Evolutionary conservation across 2,888 invertebrate genomes (phyloP).

Genomic region (Sinhomidia bicolor): DNA sequence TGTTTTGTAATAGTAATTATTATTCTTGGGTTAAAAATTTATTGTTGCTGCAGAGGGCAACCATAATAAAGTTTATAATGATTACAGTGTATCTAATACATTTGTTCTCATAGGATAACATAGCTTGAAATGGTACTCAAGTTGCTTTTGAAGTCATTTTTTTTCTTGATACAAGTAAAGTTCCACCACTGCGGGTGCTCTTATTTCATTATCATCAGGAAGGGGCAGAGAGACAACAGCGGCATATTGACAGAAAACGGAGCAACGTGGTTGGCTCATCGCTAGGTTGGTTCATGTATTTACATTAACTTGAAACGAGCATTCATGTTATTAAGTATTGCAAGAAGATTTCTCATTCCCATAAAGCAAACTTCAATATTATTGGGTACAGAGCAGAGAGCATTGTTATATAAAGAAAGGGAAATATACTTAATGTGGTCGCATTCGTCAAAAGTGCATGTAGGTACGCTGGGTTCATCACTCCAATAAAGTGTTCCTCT

Average conservation of each 20-base stretch:
- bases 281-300: conserved; percentile 9
- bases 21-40: too few relatives aligned
- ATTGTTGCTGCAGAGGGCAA: neutral
- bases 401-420: too few relatives aligned
- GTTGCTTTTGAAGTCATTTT: neutral
- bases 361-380: too few relatives aligned
- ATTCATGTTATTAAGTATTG: neutral
- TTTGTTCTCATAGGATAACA: neutral
- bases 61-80: neutral
- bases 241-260: neutral
- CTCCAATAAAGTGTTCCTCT: too few relatives aligned
- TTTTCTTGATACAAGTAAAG: conserved; percentile 16
- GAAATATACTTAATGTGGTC: too few relatives aligned
- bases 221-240: neutral
- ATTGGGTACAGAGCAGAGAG: too few relatives aligned
- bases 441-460: too few relatives aligned
- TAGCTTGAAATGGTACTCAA: too few relatives aligned
- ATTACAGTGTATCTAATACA: neutral
- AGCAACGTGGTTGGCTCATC: conserved; percentile 3
- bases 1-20: neutral
- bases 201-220: neutral
- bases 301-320: conserved; percentile 42
- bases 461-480: too few relatives aligned
- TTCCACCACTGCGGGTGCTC: neutral
- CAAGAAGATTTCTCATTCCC: neutral